phyloP scores from a whole-genome alignment of 2,797 vertebrate genomes.

The Bradypodion pumilum region DNA sequence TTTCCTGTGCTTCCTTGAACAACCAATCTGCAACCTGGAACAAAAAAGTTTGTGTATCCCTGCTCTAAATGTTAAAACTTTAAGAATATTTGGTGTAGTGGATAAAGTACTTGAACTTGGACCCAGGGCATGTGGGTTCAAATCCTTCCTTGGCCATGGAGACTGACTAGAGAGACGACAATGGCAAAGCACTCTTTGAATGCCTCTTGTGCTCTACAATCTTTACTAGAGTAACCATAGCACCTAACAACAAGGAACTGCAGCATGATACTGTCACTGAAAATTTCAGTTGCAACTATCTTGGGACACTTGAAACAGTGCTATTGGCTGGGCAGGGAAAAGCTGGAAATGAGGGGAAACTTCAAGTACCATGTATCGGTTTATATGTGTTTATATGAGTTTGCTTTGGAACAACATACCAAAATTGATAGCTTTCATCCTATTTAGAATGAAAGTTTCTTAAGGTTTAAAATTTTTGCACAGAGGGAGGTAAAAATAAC shows the following conservation, averaged over 20 bases:
- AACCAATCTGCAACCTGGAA: no score
- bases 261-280: neutral
- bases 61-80: neutral
- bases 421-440: neutral
- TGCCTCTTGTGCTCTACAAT: no score
- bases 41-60: neutral
- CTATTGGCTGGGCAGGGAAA: neutral
- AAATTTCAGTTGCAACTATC: neutral
- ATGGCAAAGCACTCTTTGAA: no score
- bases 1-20: no score
- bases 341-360: neutral
- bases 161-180: no score
- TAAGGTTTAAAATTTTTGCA: neutral
- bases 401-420: neutral
- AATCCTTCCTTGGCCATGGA: no score
- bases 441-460: neutral
- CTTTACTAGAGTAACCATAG: no score
- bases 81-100: neutral
- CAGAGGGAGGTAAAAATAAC: neutral
- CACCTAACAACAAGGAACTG: neutral
- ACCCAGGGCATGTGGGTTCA: no score
- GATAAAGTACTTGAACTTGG: no score
- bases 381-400: no score
- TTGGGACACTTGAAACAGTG: neutral
- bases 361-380: neutral